Evolutionary conservation across 1,140 invertebrate genomes (phyloP), one percentile per base, ranked within the genome.

Genomic region (Tetraneura akinire): DNA sequence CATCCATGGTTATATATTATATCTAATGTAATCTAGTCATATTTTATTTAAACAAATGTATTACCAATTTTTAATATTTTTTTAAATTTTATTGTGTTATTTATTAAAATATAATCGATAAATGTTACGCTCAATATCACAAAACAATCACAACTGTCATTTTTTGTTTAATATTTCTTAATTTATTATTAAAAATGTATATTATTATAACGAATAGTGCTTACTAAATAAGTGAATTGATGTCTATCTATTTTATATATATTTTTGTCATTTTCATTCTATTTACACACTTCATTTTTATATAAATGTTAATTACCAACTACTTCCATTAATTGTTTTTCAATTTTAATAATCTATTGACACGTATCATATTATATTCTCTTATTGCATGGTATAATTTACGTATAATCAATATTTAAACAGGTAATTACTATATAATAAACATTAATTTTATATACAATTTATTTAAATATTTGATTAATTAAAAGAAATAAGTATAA

Each of bases 41-140:
- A 16, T 45, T 68, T 45, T 68, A 47, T 68, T 68, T 26, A 68
- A 42, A 68, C 37, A 0, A 68, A 68, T 68, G 14, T 45, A 68
- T 68, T 23, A 45, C 42, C 23, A 45, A 23, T 23, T 68, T 47
- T 57, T 23, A 11, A 5, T 1, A 9, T 57, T 2, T 26, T 23
- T 1, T 26, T 57, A 11, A 57, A 57, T 57, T 23, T 11, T 9
- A 26, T 23, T 26, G 21, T 57, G 32, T 32, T 29, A 62, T 62
- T 60, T 26, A 16, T 26, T 29, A 37, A 37, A 37, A 37, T 8
- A 37, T n/a, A 47, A 47, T 47, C 10, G 3, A 14, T 47, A 6
- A 62, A 68, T 21, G 13, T n/a, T n/a, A 47, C 23, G 37, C 66
- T 68, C 66, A 68, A 64, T 42, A 42, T 64, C 11, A n/a, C 29